Conservation (phyloP, 2,797 vertebrate species). For the Clarias pachynema region DNA sequence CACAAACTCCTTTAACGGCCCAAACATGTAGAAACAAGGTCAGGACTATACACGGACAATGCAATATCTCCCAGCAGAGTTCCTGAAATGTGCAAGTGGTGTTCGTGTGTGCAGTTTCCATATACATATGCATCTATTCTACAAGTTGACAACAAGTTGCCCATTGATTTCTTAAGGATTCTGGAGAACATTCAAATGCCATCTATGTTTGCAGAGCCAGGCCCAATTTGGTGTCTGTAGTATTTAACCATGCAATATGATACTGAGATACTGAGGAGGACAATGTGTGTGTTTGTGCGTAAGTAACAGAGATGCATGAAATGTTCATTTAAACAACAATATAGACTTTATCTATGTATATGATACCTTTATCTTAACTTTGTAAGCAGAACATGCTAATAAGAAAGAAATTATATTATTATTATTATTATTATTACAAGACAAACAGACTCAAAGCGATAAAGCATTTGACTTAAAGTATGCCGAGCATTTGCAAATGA, state of each 20-base stretch:
- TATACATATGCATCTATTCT: no score
- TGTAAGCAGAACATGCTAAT: conserved; percentile 65
- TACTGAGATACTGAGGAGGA: neutral
- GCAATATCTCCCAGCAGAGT: no score
- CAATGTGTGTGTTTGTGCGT: conserved; percentile 31
- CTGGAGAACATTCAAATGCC: neutral
- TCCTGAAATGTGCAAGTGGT: no score
- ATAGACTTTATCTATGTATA: conserved; percentile 30
- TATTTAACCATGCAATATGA: conserved; percentile 22
- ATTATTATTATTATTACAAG: conserved; percentile 30
- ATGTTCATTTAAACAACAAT: conserved; percentile 53
- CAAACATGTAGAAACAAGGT: no score
- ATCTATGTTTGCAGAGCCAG: conserved; percentile 3
- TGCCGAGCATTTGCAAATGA: conserved; percentile 70
- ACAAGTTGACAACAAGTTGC: no score
- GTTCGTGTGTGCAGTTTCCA: no score
- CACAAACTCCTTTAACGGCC: no score
- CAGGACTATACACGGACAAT: no score
- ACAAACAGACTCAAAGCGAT: conserved; percentile 24
- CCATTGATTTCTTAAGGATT: no score
- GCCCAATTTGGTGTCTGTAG: neutral
- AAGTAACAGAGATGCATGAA: conserved; percentile 55
- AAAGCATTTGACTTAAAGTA: conserved; percentile 52
- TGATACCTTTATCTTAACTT: conserved; percentile 59
- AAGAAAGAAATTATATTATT: conserved; percentile 34